Base-by-base conservation (phyloP, 2,888 invertebrate genomes). In the Anagyrus pseudococci region DNA sequence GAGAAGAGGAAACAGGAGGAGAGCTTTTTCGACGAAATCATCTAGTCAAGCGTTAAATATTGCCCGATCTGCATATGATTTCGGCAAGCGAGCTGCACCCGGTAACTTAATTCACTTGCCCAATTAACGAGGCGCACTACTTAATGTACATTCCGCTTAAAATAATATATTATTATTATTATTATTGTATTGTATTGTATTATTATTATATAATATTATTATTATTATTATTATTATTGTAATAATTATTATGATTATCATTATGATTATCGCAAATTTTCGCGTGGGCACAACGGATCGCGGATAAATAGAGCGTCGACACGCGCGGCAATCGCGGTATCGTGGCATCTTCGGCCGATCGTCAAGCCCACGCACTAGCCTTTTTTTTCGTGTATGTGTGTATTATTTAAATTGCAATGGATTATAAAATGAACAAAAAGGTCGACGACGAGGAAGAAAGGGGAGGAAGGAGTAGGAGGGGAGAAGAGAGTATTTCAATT, bases 41-140 rank as follows among this genome's bases (percentile, higher is more conserved):
- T 75, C 76, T 76, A 75, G 76, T 76, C 76, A 75, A 72, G 70
- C 69, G 70, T 73, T 73, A 72, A 71, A 25, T 10, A 29, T 70
- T 69, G 69, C 47, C 64, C 67, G 69, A 69, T 71, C 67, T 67
- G 57, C 60, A 48, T 66, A 59, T 67, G 69, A 71, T 70, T 71
- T 68, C 72, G 68, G 70, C 69, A 70, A 68, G 49, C 43, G 47
- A 56, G 59, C 66, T 62, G 68, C 66, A 66, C 68, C 69, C 70
- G 67, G 68, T 73, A 70, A 72, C 72, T 73, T 71, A 72, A 73
- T 72, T 74, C 41, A 48, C 53, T 62, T 62, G 62, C 62, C 44
- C 62, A 49, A 15, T 22, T 10, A 22, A 20, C 47, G 40, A 23
- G 58, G 62, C 59, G 59, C 62, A 59, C 43, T 29, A 66, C 66